Conservation (phyloP, 2,888 invertebrate species). For the Pseudeuparius sepicola region DNA sequence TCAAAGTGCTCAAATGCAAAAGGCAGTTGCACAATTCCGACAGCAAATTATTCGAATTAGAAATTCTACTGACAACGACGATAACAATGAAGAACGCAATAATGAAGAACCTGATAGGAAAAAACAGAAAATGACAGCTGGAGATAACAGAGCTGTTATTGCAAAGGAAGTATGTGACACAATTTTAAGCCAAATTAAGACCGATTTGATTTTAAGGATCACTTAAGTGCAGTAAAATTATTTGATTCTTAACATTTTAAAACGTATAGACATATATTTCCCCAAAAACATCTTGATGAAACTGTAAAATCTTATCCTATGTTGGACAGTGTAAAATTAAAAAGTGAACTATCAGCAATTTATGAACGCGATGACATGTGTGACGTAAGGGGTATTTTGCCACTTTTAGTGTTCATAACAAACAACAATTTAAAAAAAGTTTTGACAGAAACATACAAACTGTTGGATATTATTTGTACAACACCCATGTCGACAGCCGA, state of each 20-base stretch:
- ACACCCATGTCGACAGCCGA: too few species aligned
- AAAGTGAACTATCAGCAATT: neutral
- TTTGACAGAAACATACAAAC: slow-evolving; percentile 1
- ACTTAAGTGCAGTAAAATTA: slow-evolving; percentile 2
- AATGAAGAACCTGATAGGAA: slow-evolving; percentile 1
- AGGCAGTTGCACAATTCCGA: slow-evolving; percentile 2
- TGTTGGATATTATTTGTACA: neutral
- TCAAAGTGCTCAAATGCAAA: slow-evolving; percentile 1
- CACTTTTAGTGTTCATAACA: slow-evolving; percentile 1
- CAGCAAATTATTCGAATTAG: slow-evolving; percentile 2
- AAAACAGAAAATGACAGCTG: neutral
- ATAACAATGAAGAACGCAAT: slow-evolving; percentile 2
- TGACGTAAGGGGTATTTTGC: too few species aligned
- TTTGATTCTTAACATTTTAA: slow-evolving; percentile 1
- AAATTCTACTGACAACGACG: slow-evolving; percentile 2
- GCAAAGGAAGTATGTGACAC: too few species aligned
- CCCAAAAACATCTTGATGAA: slow-evolving; percentile 2
- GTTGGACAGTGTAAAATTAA: slow-evolving; percentile 2
- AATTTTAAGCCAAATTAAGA: too few species aligned
- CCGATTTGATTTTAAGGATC: slow-evolving; percentile 3
- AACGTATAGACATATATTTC: neutral
- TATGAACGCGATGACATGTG: slow-evolving; percentile 3
- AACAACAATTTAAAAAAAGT: slow-evolving; percentile 3
- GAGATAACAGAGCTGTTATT: too few species aligned
- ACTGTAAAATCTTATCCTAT: slow-evolving; percentile 1